These are phyloP conservation scores for Capreolus pygargus DNA, from an alignment of 2,113 vertebrate species.

Conservation along the genomic window DNA sequence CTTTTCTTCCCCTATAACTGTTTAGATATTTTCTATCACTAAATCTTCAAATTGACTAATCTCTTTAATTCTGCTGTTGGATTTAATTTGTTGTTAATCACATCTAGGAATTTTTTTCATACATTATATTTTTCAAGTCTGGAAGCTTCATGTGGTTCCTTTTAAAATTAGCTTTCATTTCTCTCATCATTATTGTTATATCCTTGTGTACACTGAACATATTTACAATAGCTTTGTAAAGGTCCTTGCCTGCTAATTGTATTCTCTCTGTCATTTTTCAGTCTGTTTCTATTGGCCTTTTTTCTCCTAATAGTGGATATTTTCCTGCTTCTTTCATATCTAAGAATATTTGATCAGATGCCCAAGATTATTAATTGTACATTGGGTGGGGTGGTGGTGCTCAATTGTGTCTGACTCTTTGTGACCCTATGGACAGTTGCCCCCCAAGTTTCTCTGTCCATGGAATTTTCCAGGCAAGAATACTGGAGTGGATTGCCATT, in stretches of 20 bases:
- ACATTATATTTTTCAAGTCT: background rate
- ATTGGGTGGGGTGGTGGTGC: background rate
- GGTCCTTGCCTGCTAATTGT: background rate
- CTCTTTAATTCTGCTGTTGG: background rate
- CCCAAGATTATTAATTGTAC: background rate
- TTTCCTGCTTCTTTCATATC: background rate
- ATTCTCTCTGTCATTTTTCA: constrained; percentile 4
- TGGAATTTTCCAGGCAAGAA: background rate
- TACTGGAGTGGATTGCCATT: background rate
- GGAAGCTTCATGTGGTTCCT: background rate
- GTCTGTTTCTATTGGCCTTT: background rate
- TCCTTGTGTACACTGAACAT: background rate
- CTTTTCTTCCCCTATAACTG: background rate
- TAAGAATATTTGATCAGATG: background rate
- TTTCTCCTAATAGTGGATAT: background rate
- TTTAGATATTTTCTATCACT: background rate
- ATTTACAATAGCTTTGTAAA: background rate
- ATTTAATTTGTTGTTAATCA: background rate
- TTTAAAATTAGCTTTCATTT: background rate
- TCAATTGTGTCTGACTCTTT: background rate
- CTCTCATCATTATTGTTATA: background rate
- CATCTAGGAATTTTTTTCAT: background rate
- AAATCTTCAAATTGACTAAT: background rate
- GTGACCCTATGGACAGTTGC: background rate
- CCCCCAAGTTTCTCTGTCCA: background rate